Evolutionary conservation across 1,140 invertebrate species (phyloP).

Genomic region (Lordiphosa mommai): DNA sequence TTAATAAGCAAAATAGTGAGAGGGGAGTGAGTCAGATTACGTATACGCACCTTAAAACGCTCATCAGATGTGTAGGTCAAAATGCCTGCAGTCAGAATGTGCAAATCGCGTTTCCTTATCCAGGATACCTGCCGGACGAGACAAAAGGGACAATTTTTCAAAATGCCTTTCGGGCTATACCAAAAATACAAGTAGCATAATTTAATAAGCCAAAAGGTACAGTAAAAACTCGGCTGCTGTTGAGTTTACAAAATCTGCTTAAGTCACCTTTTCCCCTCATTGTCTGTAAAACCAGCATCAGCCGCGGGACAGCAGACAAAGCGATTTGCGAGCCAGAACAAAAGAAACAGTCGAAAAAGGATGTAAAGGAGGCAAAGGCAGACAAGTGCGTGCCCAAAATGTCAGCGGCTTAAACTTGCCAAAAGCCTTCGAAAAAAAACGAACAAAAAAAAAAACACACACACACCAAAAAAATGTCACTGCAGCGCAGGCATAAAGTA

Average conservation of each 20-base stretch:
- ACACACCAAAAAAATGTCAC: slow-evolving; percentile 2
- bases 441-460: slow-evolving; percentile 12
- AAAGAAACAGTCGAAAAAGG: not conserved
- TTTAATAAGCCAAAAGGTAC: slow-evolving; percentile 63
- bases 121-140: slow-evolving; percentile 84
- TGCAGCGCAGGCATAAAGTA: slow-evolving; percentile 56
- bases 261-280: slow-evolving; percentile 9
- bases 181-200: slow-evolving; percentile 53
- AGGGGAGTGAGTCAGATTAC: slow-evolving; percentile 20
- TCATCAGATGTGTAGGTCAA: slow-evolving; percentile 89
- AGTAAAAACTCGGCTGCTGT: not conserved
- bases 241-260: not conserved
- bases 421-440: slow-evolving; percentile 31
- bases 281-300: not conserved
- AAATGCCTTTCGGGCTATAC: slow-evolving; percentile 61
- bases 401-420: slow-evolving; percentile 68
- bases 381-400: slow-evolving; percentile 68
- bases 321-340: slow-evolving; percentile 30
- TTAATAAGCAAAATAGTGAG: slow-evolving; percentile 50
- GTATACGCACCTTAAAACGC: slow-evolving; percentile 83
- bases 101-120: slow-evolving; percentile 88
- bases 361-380: slow-evolving; percentile 12
- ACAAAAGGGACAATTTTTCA: slow-evolving; percentile 45
- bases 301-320: slow-evolving; percentile 22
- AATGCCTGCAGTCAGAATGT: slow-evolving; percentile 88